A percentile compares a stretch with the other conserved stretches of the same genome.
These are phyloP conservation scores for Drosophila mimetica DNA, from an alignment of 2,888 invertebrate species.

Conservation along the genomic window DNA sequence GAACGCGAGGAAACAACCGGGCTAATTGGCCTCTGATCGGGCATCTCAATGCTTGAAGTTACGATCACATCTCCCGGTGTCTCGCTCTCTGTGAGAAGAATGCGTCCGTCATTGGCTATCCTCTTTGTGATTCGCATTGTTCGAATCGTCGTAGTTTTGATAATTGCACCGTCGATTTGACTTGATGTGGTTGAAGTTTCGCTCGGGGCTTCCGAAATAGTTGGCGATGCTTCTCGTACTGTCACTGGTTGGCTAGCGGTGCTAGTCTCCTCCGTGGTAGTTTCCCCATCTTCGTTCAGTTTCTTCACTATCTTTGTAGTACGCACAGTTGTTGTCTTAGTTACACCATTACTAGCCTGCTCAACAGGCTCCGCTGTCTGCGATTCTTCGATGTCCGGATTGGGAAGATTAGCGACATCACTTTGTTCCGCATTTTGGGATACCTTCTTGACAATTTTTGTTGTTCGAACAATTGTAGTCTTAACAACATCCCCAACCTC, in stretches of 20 bases:
- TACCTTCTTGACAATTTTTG: slow-evolving; percentile 78
- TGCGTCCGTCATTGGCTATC: slow-evolving; percentile 78
- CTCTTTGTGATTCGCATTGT: slow-evolving; percentile 81
- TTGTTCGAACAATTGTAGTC: slow-evolving; percentile 79
- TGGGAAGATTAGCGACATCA: slow-evolving; percentile 14
- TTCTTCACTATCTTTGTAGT: slow-evolving; percentile 81
- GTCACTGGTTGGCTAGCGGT: slow-evolving; percentile 68
- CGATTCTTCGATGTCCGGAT: slow-evolving; percentile 13
- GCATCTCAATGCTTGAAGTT: slow-evolving; percentile 79
- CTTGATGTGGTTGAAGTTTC: slow-evolving; percentile 71
- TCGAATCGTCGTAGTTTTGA: slow-evolving; percentile 83
- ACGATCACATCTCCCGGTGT: slow-evolving; percentile 76
- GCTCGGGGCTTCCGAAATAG: slow-evolving; percentile 65
- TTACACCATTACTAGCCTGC: slow-evolving; percentile 60
- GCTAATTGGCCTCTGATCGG: slow-evolving; percentile 68
- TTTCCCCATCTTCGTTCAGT: slow-evolving; percentile 72
- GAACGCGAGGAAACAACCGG: slow-evolving; percentile 50
- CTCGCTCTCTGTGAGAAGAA: slow-evolving; percentile 75
- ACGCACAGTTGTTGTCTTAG: slow-evolving; percentile 81
- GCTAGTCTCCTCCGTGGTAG: slow-evolving; percentile 65
- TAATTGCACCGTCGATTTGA: slow-evolving; percentile 77
- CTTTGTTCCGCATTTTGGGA: slow-evolving; percentile 66
- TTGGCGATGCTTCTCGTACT: slow-evolving; percentile 66
- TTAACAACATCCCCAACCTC: slow-evolving; percentile 71
- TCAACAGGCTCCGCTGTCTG: slow-evolving; percentile 26